phyloP scores from a whole-genome alignment of 92 coral and sea anemone genomes.

The Heteractis magnifica region DNA sequence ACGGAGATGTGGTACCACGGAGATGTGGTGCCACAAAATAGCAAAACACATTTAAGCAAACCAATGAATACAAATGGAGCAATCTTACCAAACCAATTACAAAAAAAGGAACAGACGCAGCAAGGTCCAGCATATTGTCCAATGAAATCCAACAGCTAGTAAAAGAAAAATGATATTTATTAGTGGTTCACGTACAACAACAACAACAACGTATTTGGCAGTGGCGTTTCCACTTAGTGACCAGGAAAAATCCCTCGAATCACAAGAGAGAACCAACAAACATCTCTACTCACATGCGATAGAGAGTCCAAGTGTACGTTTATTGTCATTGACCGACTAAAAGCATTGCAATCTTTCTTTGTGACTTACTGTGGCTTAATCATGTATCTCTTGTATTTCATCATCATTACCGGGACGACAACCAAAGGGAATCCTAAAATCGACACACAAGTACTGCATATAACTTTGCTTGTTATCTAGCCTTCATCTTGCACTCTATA shows the following conservation, averaged over 20 bases:
- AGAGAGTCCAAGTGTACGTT: no score
- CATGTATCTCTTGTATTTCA: slow-evolving; percentile 32
- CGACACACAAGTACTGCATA: no score
- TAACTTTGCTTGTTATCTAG: no score
- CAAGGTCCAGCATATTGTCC: slow-evolving; percentile 52
- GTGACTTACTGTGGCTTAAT: slow-evolving; percentile 58
- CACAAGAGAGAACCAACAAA: no score
- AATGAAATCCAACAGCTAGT: slow-evolving; percentile 72
- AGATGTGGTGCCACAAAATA: no score
- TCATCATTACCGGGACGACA: slow-evolving; percentile 35
- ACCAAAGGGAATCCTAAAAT: slow-evolving; percentile 54
- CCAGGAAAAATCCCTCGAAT: no score
- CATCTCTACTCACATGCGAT: no score
- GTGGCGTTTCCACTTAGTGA: no score
- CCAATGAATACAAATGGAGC: background rate
- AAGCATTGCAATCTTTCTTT: background rate
- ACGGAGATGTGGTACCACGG: no score
- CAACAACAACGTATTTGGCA: background rate
- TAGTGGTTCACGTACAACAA: background rate
- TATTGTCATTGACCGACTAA: no score
- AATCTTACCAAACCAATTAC: slow-evolving; percentile 54
- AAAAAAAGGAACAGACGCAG: slow-evolving; percentile 58
- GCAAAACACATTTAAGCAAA: no score
- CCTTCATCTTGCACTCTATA: no score
- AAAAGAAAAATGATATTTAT: background rate